phyloP scores from a whole-genome alignment of 2,888 invertebrate genomes.

The Drosophila nigricruria region DNA sequence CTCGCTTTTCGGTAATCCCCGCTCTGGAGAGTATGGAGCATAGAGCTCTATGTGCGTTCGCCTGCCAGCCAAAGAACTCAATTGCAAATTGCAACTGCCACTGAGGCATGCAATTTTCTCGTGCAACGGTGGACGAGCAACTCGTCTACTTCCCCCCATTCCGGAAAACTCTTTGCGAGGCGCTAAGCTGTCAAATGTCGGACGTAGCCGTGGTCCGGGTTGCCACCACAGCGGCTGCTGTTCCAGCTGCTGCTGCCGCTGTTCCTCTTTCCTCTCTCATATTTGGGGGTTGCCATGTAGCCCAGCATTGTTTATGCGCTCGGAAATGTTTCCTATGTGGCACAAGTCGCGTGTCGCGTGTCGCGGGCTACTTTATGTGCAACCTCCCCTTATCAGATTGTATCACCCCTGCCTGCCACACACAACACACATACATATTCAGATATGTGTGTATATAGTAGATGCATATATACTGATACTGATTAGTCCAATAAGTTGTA shows the following conservation, averaged over 20 bases:
- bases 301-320: conserved; percentile 50
- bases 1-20: conserved; percentile 35
- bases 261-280: conserved; percentile 5
- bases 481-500: conserved; percentile 83
- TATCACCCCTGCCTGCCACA: conserved; percentile 3
- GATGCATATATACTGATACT: conserved; percentile 29
- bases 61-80: conserved; percentile 69
- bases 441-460: neutral
- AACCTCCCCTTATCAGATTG: conserved; percentile 14
- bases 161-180: conserved; percentile 54
- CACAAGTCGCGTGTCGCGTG: conserved; percentile 70
- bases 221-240: conserved; percentile 41
- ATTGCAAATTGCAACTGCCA: conserved; percentile 79
- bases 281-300: conserved; percentile 54
- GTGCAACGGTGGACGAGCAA: conserved; percentile 39
- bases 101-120: conserved; percentile 76
- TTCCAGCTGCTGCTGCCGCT: conserved; percentile 24
- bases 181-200: conserved; percentile 81
- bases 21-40: conserved; percentile 15
- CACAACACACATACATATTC: neutral
- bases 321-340: conserved; percentile 12
- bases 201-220: conserved; percentile 43
- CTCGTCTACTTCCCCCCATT: neutral
- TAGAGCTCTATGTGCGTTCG: conserved; percentile 12
- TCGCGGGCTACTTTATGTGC: conserved; percentile 73